Base-by-base conservation (phyloP, 2,113 vertebrate genomes). In the Stictonetta naevosa region DNA sequence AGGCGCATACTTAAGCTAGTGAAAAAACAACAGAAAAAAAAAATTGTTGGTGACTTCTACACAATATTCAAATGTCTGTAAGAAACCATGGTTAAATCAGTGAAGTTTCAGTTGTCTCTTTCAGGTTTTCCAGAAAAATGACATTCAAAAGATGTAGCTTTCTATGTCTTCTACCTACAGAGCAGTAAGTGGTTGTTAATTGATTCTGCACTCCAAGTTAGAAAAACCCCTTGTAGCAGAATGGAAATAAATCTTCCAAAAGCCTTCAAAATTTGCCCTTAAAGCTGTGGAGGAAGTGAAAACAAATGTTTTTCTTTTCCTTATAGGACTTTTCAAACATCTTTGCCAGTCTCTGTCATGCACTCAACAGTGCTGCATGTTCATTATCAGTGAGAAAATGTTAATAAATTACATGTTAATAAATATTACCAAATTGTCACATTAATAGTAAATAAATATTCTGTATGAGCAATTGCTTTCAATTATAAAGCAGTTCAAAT, bases 301-400 rank as follows among this genome's bases (percentile, higher is more conserved):
- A 73, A 3, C 8, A 34, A 11, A 28, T 31, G 1, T 0, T 12
- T 34, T 59, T 0, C 8, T 38, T 63, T 42, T 67, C 26, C 31
- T 58, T 15, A 5, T 58, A 44, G 40, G 21, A 28, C 15, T 78
- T 89, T 90, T 83, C 48, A 74, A 28, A 26, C 28, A 13, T 6
- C 20, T 86, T 82, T 64, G 15, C 42, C 48, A 46, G 14, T 23
- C 28, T 74, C 42, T 72, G 20, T 63, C 33, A 56, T 19, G 25
- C 15, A 36, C 33, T 66, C 55, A 60, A 16, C 34, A 74, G 25
- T 58, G 36, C 53, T 73, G 48, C 66, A 22, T 23, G 28, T 46
- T 60, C 33, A 38, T 60, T 77, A 77, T 50, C 4, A 74, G 17
- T 2, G 60, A 79, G 10, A 88, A 92, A 78, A 63, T 25, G 1